Conservation (phyloP, 2,797 vertebrate genomes). For the Loriculus beryllinus region DNA sequence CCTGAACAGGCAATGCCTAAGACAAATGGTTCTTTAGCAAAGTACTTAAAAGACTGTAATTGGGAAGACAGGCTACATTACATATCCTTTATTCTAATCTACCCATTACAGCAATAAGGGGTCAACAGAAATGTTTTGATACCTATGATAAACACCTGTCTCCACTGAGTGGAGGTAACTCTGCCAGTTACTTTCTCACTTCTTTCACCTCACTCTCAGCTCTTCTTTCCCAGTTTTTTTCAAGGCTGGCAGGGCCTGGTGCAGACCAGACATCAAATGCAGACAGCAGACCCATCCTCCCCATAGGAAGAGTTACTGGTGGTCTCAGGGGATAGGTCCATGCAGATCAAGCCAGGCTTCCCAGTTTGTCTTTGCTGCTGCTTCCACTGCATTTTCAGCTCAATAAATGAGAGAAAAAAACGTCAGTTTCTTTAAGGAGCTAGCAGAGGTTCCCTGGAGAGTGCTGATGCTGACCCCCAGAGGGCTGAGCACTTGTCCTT, state of each 20-base stretch:
- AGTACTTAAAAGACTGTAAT: neutral
- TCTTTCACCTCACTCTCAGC: neutral
- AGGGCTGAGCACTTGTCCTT: neutral
- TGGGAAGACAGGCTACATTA: neutral
- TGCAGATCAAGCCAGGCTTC: neutral
- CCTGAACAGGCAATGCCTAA: neutral
- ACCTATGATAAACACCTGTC: neutral
- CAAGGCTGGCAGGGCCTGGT: rapidly evolving
- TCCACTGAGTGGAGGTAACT: neutral
- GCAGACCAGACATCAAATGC: neutral
- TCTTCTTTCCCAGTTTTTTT: neutral
- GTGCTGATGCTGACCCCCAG: neutral
- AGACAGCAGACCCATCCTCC: neutral
- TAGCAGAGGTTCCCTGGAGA: neutral
- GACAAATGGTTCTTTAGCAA: neutral
- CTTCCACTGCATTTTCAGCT: neutral
- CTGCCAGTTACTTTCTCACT: neutral
- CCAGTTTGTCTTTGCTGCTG: neutral
- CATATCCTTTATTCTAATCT: neutral
- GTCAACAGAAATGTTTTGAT: neutral
- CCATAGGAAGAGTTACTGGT: neutral
- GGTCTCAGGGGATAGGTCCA: neutral
- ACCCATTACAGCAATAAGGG: neutral
- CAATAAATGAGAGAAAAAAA: neutral
- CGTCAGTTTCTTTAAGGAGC: neutral